Conservation (phyloP, 2,113 vertebrate species). For the Mus spicilegus region DNA sequence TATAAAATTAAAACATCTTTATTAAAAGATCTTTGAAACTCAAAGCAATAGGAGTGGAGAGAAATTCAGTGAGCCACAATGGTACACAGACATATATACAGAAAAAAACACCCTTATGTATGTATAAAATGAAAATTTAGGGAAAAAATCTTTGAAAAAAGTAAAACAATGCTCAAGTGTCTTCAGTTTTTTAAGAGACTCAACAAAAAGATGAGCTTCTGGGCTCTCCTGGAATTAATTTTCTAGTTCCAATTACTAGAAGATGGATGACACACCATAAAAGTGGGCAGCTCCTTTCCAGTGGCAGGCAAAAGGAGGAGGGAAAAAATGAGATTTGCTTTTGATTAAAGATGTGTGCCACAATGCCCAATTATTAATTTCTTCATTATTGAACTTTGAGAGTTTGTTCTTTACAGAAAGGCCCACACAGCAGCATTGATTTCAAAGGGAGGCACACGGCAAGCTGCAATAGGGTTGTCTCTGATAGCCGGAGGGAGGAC, state of each 20-base stretch:
- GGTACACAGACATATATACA: neutral
- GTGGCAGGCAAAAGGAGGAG: neutral
- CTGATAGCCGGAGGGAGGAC: accelerated
- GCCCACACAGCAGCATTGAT: slow-evolving; percentile 75
- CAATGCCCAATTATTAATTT: slow-evolving; percentile 81
- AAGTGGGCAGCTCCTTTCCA: neutral
- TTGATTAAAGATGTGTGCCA: neutral
- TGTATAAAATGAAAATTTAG: neutral
- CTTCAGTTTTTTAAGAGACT: neutral
- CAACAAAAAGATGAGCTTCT: neutral
- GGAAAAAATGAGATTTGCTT: neutral
- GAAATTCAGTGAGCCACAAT: neutral
- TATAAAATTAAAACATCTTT: neutral
- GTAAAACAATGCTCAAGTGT: neutral
- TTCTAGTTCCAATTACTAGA: neutral
- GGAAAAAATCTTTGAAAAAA: neutral
- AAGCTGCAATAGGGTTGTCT: neutral
- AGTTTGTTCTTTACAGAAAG: slow-evolving; percentile 81
- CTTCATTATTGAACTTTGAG: slow-evolving; percentile 83
- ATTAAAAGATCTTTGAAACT: neutral
- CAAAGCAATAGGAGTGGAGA: neutral
- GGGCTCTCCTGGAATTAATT: neutral
- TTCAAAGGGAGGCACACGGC: slow-evolving; percentile 22
- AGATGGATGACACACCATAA: neutral
- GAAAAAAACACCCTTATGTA: neutral